These are phyloP conservation scores for Panopea generosa DNA, from an alignment of 2,888 invertebrate genomes.

Conservation along the genomic window DNA sequence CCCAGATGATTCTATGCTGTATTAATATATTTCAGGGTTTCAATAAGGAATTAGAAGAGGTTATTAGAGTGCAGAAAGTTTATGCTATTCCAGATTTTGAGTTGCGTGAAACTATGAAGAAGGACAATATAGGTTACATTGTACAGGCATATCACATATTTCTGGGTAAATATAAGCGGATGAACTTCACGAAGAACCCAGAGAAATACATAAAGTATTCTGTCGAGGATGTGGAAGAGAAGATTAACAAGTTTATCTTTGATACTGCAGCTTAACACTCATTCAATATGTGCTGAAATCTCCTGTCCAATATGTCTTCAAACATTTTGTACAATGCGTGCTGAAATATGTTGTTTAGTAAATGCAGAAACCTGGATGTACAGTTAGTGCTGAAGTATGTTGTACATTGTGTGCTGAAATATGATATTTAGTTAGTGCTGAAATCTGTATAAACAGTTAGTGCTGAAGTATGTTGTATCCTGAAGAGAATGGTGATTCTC, in stretches of 20 bases:
- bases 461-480: too few relatives aligned
- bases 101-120: constrained; percentile 93
- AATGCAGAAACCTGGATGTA: too few relatives aligned
- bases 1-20: too few relatives aligned
- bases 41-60: constrained; percentile 98
- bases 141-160: constrained; percentile 91
- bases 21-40: constrained; percentile 91
- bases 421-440: too few relatives aligned
- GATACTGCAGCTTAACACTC: constrained; percentile 87
- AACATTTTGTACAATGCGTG: too few relatives aligned
- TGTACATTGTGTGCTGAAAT: too few relatives aligned
- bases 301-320: too few relatives aligned
- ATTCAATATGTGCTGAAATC: too few relatives aligned
- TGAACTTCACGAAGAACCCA: constrained; percentile 96
- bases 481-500: too few relatives aligned
- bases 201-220: constrained; percentile 97
- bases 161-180: constrained; percentile 86
- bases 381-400: too few relatives aligned
- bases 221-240: constrained; percentile 92
- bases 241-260: constrained; percentile 94
- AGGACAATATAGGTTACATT: constrained; percentile 95
- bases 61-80: constrained; percentile 92
- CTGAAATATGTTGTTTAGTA: too few relatives aligned
- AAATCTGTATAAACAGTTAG: too few relatives aligned
- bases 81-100: constrained; percentile 98